Conservation (phyloP, 2,797 vertebrate species). For the Okamejei kenojei region DNA sequence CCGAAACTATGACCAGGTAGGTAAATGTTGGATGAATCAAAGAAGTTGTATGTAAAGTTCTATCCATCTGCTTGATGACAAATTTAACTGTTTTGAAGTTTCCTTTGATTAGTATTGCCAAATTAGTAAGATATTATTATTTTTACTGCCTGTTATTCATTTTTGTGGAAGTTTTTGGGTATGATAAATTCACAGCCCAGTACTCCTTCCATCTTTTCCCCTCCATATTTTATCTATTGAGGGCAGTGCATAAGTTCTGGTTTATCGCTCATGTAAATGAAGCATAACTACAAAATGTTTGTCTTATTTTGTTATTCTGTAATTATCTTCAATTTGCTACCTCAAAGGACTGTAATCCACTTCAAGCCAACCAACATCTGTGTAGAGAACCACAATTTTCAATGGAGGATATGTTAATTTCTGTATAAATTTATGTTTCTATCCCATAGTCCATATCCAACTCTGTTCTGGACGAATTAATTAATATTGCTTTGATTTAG, state of each 20-base stretch:
- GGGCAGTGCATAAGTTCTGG: background rate
- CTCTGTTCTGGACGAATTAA: background rate
- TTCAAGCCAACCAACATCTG: background rate
- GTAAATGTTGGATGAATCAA: background rate
- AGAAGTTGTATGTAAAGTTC: background rate
- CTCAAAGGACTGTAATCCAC: background rate
- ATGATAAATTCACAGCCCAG: no score
- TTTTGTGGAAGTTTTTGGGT: no score
- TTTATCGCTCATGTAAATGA: background rate
- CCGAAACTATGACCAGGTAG: constrained; percentile 71
- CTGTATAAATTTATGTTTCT: background rate
- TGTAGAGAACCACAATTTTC: background rate
- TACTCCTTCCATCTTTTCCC: no score
- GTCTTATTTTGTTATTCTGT: background rate
- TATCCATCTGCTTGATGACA: background rate
- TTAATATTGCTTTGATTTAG: no score
- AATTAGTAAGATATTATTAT: no score
- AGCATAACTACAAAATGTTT: background rate
- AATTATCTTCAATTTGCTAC: background rate
- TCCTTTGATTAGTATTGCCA: no score
- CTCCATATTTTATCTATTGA: background rate
- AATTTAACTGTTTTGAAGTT: background rate
- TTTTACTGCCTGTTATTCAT: no score
- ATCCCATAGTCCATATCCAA: background rate
- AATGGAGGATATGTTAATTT: background rate